These are phyloP conservation scores for Tadarida brasiliensis DNA, from an alignment of 2,797 vertebrate genomes.

Conservation along the genomic window DNA sequence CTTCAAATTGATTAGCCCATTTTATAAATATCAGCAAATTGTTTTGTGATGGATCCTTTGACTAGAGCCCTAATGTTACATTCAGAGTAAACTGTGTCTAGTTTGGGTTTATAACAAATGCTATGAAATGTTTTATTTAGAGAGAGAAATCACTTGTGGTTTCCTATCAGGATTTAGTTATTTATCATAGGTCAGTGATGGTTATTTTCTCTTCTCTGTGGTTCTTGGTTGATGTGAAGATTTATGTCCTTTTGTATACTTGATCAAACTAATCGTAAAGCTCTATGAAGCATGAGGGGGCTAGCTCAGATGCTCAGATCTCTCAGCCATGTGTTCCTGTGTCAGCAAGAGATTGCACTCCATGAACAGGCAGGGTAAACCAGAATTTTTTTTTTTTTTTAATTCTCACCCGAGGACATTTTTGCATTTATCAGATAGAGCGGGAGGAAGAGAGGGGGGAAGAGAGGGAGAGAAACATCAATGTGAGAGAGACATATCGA, in stretches of 20 bases:
- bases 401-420: too few species aligned
- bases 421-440: too few species aligned
- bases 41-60: slow-evolving; percentile 87
- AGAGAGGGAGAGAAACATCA: too few species aligned
- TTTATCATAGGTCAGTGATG: slow-evolving; percentile 87
- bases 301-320: slow-evolving; percentile 82
- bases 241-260: slow-evolving; percentile 85
- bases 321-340: slow-evolving; percentile 78
- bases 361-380: slow-evolving; percentile 53
- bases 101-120: slow-evolving; percentile 88
- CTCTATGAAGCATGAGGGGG: slow-evolving; percentile 69
- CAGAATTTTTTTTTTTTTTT: background rate
- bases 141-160: slow-evolving; percentile 88
- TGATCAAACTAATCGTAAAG: slow-evolving; percentile 85
- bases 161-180: slow-evolving; percentile 88
- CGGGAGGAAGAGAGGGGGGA: too few species aligned
- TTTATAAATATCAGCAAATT: slow-evolving; percentile 90
- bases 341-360: slow-evolving; percentile 61
- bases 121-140: slow-evolving; percentile 88
- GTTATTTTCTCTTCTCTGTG: slow-evolving; percentile 84
- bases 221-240: slow-evolving; percentile 82
- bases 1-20: slow-evolving; percentile 89
- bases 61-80: slow-evolving; percentile 87
- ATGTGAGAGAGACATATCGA: too few species aligned
- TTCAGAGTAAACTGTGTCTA: slow-evolving; percentile 85